These are phyloP conservation scores for Autographa pulchrina DNA, from an alignment of 2,888 invertebrate genomes.

Conservation along the genomic window DNA sequence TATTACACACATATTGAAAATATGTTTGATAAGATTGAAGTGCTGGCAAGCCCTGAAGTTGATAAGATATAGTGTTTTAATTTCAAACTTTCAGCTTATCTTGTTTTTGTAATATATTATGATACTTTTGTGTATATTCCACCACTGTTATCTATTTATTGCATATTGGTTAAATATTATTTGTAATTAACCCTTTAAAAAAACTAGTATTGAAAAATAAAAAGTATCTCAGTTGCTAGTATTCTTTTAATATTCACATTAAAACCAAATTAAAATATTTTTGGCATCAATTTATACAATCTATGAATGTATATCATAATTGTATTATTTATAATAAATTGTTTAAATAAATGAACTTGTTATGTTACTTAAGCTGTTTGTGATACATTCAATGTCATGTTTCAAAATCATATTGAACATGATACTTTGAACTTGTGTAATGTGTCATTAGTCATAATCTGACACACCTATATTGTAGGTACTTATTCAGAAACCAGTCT, in stretches of 20 bases:
- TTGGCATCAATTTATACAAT: neutral
- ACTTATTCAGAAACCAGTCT: constrained; percentile 27
- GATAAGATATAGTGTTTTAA: constrained; percentile 63
- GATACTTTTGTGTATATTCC: neutral
- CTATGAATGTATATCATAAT: neutral
- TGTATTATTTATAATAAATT: neutral
- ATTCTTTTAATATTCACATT: neutral
- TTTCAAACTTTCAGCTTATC: constrained; percentile 42
- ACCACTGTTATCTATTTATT: neutral
- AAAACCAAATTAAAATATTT: neutral
- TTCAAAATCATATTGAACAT: constrained; percentile 22
- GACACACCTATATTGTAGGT: constrained; percentile 42
- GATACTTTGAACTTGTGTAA: constrained; percentile 48
- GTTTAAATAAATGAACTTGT: neutral
- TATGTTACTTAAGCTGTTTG: neutral
- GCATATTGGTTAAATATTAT: neutral
- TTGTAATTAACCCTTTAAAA: neutral
- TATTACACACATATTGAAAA: constrained; percentile 32
- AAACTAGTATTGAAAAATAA: neutral
- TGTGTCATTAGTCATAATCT: constrained; percentile 52
- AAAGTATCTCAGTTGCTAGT: neutral
- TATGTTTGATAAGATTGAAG: constrained; percentile 63
- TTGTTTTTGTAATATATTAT: constrained; percentile 14
- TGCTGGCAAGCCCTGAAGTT: constrained; percentile 44
- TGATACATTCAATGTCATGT: constrained; percentile 28